phyloP scores from a whole-genome alignment of 2,888 invertebrate species.

The Selenia dentaria region DNA sequence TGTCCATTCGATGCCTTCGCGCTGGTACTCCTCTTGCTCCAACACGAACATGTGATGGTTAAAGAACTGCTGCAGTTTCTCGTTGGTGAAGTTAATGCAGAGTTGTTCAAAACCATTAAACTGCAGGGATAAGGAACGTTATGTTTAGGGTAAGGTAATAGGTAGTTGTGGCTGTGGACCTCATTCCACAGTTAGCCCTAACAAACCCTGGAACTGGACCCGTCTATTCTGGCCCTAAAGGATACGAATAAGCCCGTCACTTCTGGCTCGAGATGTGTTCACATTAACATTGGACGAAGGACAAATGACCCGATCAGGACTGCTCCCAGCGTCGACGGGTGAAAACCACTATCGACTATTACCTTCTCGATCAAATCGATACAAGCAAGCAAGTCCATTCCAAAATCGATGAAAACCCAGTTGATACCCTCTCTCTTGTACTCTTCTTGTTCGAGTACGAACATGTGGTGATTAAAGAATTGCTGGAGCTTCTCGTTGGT shows the following conservation, averaged over 20 bases:
- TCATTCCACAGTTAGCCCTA: slow-evolving; percentile 68
- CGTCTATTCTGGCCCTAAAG: slow-evolving; percentile 21
- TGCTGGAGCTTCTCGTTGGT: slow-evolving; percentile 99
- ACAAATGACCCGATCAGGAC: slow-evolving; percentile 44
- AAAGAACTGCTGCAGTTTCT: slow-evolving; percentile 99
- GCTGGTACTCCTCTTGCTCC: slow-evolving; percentile 98
- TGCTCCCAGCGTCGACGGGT: slow-evolving; percentile 54
- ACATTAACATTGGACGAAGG: slow-evolving; percentile 8
- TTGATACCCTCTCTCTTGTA: slow-evolving; percentile 97
- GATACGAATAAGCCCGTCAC: slow-evolving; percentile 37
- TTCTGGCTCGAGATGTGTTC: slow-evolving; percentile 33
- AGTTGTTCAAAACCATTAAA: slow-evolving; percentile 98
- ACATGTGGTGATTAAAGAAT: slow-evolving; percentile 99
- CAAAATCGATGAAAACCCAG: slow-evolving; percentile 99
- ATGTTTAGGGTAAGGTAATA: slow-evolving; percentile 54
- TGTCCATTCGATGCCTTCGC: slow-evolving; percentile 97
- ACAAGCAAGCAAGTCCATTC: slow-evolving; percentile 97
- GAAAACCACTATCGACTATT: slow-evolving; percentile 65
- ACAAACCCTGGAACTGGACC: slow-evolving; percentile 25
- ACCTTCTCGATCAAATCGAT: slow-evolving; percentile 98
- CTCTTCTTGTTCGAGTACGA: slow-evolving; percentile 98
- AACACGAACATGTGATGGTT: slow-evolving; percentile 99
- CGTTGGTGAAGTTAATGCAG: slow-evolving; percentile 99
- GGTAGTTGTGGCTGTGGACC: slow-evolving; percentile 62
- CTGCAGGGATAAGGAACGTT: slow-evolving; percentile 85